These are phyloP conservation scores for Baronia brevicornis DNA, from an alignment of 2,888 invertebrate species.

Conservation along the genomic window DNA sequence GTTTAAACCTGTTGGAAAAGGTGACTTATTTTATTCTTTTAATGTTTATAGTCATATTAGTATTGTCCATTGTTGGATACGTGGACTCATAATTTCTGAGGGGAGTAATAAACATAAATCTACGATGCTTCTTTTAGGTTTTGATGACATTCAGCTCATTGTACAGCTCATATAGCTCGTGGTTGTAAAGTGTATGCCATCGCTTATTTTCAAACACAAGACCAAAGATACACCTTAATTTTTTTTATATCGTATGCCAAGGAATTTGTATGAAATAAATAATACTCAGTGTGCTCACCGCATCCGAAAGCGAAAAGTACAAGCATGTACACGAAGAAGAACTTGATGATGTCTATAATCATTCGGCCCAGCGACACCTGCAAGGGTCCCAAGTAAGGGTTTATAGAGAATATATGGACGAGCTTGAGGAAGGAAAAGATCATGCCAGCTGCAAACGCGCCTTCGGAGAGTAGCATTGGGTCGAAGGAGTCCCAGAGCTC, in stretches of 20 bases:
- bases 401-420: constrained; percentile 97
- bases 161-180: too few relatives aligned
- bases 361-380: constrained; percentile 96
- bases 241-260: too few relatives aligned
- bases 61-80: too few relatives aligned
- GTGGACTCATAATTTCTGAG: too few relatives aligned
- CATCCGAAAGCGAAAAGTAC: constrained; percentile 97
- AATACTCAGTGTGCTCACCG: constrained; percentile 72
- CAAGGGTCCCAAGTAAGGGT: constrained; percentile 94
- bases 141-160: too few relatives aligned
- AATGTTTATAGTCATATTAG: too few relatives aligned
- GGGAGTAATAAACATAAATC: too few relatives aligned
- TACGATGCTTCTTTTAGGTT: too few relatives aligned
- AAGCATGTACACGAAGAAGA: constrained; percentile 95
- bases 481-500: constrained; percentile 96
- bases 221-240: too few relatives aligned
- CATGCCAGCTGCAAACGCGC: constrained; percentile 97
- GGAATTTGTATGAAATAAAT: constrained; percentile 1
- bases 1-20: constrained; percentile 88
- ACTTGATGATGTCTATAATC: constrained; percentile 96
- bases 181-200: too few relatives aligned
- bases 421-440: constrained; percentile 96
- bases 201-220: too few relatives aligned
- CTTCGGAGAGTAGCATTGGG: constrained; percentile 94
- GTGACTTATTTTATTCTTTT: too few relatives aligned